These are phyloP conservation scores for Nixonia krombeini DNA, from an alignment of 1,140 invertebrate species.

Conservation along the genomic window DNA sequence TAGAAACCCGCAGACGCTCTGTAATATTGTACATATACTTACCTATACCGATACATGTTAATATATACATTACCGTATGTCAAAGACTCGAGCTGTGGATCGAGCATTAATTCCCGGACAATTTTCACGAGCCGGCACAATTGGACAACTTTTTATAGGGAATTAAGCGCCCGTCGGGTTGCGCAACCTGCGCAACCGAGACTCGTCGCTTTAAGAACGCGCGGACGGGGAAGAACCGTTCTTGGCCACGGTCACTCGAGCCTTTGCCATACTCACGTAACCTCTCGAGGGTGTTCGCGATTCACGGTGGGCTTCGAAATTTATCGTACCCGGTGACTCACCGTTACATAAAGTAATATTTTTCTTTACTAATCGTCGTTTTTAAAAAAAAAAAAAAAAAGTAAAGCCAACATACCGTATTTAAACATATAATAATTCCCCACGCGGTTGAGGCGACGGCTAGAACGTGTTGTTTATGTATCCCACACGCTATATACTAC, in stretches of 20 bases:
- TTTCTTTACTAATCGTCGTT: conserved; percentile 22
- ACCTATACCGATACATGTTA: conserved; percentile 24
- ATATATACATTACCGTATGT: conserved; percentile 3
- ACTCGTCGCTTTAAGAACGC: background rate
- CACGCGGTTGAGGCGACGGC: no score
- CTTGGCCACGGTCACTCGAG: no score
- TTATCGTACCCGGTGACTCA: conserved; percentile 2
- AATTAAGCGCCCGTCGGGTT: no score
- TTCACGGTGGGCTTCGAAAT: conserved; percentile 15
- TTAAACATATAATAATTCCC: background rate
- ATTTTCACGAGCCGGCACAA: no score
- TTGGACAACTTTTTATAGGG: no score
- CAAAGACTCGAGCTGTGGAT: no score
- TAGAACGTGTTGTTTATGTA: no score
- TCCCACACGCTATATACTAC: no score
- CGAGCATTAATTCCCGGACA: no score
- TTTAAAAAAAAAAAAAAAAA: conserved; percentile 34
- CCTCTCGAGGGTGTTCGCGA: conserved; percentile 7
- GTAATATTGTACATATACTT: conserved; percentile 37
- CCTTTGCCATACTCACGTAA: no score
- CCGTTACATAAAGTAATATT: background rate
- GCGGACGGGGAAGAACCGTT: no score
- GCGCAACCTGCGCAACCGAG: background rate
- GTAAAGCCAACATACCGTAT: conserved; percentile 19
- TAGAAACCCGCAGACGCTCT: conserved; percentile 18